phyloP scores from a whole-genome alignment of 2,888 invertebrate genomes.

The Pollenia amentaria region DNA sequence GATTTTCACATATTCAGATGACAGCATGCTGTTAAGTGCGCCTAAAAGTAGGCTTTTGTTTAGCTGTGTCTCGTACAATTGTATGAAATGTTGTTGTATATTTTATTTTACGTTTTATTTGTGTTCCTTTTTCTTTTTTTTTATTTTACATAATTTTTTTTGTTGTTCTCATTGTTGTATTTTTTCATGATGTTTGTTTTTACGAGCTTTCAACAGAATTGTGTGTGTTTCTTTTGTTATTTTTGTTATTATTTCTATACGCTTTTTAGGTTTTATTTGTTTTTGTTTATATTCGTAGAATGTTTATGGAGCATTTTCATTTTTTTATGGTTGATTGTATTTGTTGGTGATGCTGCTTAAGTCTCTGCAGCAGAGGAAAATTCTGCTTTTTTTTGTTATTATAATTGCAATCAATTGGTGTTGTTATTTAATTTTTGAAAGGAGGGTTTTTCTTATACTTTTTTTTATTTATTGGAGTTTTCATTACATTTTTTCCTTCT shows the following conservation, averaged over 20 bases:
- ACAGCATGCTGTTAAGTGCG: background rate
- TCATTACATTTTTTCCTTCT: background rate
- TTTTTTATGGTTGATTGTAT: background rate
- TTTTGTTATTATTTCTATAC: conserved; percentile 38
- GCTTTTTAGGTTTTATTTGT: conserved; percentile 67
- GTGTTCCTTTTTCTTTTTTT: conserved; percentile 10
- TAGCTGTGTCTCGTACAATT: conserved; percentile 27
- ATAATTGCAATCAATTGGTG: background rate
- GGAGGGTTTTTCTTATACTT: background rate
- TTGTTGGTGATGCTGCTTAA: background rate
- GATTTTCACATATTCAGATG: background rate
- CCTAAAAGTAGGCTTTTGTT: conserved; percentile 49
- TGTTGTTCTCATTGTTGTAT: background rate
- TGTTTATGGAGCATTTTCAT: conserved; percentile 3
- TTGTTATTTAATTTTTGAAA: background rate
- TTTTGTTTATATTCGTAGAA: background rate
- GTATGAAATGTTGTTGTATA: background rate
- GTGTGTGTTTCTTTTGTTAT: background rate
- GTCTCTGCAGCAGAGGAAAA: background rate
- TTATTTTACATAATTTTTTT: background rate
- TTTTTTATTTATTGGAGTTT: conserved; percentile 20
- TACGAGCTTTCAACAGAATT: conserved; percentile 41
- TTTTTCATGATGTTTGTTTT: conserved; percentile 23
- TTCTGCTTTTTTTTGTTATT: background rate
- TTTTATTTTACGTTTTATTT: conserved; percentile 54